Evolutionary conservation across 2,113 vertebrate species (phyloP).

Genomic region (Fregetta grallaria): DNA sequence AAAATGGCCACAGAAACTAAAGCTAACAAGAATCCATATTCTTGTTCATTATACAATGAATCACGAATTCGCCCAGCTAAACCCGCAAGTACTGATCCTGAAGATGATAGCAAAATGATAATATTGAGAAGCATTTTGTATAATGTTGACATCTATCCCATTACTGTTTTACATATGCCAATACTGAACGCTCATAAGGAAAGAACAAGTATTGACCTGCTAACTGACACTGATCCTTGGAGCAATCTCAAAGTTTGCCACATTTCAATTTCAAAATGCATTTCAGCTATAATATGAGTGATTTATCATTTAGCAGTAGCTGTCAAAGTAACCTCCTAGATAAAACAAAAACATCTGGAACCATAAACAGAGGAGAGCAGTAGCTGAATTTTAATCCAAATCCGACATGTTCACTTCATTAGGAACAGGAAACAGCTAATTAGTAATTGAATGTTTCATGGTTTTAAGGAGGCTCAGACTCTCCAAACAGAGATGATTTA

Average conservation of each 20-base stretch:
- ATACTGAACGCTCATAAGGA: conserved; percentile 28
- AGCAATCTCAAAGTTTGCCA: conserved; percentile 74
- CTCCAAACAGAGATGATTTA: conserved; percentile 71
- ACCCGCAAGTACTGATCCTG: conserved; percentile 12
- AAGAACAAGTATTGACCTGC: conserved; percentile 66
- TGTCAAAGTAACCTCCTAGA: conserved; percentile 82
- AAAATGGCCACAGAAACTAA: background rate
- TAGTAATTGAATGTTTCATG: conserved; percentile 76
- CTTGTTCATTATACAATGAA: conserved; percentile 19
- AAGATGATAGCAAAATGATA: conserved; percentile 54
- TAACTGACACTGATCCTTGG: conserved; percentile 69
- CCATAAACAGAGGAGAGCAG: conserved; percentile 75
- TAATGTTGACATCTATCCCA: conserved; percentile 41
- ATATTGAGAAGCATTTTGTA: conserved; percentile 16
- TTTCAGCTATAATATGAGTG: conserved; percentile 81
- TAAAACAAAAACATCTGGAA: conserved; percentile 88
- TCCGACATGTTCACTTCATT: conserved; percentile 76
- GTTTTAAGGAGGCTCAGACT: conserved; percentile 72
- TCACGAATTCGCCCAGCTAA: conserved; percentile 22
- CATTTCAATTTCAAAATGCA: conserved; percentile 83
- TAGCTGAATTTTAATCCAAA: conserved; percentile 83
- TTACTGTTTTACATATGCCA: conserved; percentile 63
- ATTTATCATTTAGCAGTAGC: conserved; percentile 85
- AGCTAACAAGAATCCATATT: conserved; percentile 41
- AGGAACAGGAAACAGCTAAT: conserved; percentile 82